phyloP scores from a whole-genome alignment of 2,113 vertebrate genomes.

The Rhodinocichla rosea region DNA sequence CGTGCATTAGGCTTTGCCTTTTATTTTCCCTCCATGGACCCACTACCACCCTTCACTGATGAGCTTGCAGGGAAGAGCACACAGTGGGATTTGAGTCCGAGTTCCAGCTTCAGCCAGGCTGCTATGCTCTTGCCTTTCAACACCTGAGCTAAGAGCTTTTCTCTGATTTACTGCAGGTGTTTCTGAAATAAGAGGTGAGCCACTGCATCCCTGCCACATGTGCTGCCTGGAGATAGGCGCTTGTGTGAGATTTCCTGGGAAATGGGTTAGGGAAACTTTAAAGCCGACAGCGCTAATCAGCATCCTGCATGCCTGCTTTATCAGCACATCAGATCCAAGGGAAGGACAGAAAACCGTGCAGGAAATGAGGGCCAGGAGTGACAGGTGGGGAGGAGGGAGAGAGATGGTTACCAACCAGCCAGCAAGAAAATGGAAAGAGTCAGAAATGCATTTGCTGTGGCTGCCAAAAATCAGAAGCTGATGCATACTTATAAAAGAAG shows the following conservation, averaged over 20 bases:
- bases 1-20: neutral
- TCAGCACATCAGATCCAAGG: neutral
- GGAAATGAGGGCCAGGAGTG: slow-evolving; percentile 34
- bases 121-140: neutral
- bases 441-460: neutral
- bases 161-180: neutral
- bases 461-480: slow-evolving; percentile 11
- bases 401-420: neutral
- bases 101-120: neutral
- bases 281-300: neutral
- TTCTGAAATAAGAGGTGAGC: slow-evolving; percentile 15
- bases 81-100: neutral
- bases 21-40: neutral
- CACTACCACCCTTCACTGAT: rapidly evolving
- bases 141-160: neutral
- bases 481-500: neutral
- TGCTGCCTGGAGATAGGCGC: neutral
- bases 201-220: neutral
- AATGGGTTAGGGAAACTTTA: neutral
- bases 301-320: neutral
- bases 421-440: neutral
- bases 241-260: slow-evolving; percentile 11
- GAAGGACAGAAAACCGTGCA: neutral
- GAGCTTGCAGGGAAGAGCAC: neutral
- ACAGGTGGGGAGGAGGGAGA: neutral